phyloP scores from a whole-genome alignment of 2,888 invertebrate genomes.

The Itoplectis maculator region DNA sequence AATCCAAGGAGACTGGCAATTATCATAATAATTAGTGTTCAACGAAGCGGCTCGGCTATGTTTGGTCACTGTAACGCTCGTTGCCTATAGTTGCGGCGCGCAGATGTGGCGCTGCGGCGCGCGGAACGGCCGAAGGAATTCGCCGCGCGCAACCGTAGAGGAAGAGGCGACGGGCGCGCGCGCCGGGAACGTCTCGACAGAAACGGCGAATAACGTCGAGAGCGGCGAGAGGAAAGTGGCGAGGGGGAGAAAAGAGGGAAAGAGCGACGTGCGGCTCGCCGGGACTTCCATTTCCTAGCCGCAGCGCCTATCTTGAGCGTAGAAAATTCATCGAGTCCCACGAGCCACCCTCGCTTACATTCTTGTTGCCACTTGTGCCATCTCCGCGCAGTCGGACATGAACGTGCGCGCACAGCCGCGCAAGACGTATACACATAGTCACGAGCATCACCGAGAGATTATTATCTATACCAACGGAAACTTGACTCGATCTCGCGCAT shows the following conservation, averaged over 20 bases:
- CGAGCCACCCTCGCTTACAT: constrained; percentile 67
- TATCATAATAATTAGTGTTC: constrained; percentile 68
- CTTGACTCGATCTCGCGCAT: constrained; percentile 67
- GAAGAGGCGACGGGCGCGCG: constrained; percentile 36
- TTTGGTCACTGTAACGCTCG: constrained; percentile 65
- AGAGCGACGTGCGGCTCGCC: constrained; percentile 31
- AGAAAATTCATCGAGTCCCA: constrained; percentile 69
- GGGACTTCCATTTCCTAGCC: constrained; percentile 67
- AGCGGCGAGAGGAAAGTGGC: constrained; percentile 11
- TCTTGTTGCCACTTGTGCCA: constrained; percentile 61
- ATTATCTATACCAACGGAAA: constrained; percentile 68
- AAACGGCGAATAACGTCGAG: constrained; percentile 27
- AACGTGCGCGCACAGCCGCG: constrained; percentile 21
- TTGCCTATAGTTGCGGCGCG: constrained; percentile 31
- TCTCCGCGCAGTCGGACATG: constrained; percentile 44
- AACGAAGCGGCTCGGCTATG: constrained; percentile 63
- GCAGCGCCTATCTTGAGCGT: constrained; percentile 56
- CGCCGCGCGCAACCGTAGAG: constrained; percentile 37
- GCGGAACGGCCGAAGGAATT: constrained; percentile 46
- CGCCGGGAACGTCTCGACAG: constrained; percentile 48
- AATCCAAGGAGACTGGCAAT: constrained; percentile 62
- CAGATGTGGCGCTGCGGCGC: constrained; percentile 1
- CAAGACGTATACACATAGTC: constrained; percentile 21
- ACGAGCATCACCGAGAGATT: constrained; percentile 55
- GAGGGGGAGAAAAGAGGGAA: neutral